phyloP scores from a whole-genome alignment of 2,888 invertebrate genomes.

The Macaria notata region DNA sequence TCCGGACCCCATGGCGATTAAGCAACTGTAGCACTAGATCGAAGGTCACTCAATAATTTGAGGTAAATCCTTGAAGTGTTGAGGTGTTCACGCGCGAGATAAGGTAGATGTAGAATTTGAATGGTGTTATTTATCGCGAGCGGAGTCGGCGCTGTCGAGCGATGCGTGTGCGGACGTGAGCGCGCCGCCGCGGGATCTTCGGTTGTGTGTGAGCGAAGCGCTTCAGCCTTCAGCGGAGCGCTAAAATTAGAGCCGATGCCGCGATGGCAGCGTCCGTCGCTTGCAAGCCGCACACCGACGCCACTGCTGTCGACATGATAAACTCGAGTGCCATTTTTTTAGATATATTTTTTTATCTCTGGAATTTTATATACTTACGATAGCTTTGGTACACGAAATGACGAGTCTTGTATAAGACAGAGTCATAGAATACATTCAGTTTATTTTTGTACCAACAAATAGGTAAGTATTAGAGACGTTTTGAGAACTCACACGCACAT shows the following conservation, averaged over 20 bases:
- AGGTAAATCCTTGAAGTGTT: background rate
- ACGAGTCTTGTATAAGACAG: no score
- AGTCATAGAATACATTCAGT: no score
- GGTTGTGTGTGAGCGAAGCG: slow-evolving; percentile 40
- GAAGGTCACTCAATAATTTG: slow-evolving; percentile 5
- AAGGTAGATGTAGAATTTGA: background rate
- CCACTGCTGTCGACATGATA: slow-evolving; percentile 20
- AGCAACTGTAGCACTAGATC: slow-evolving; percentile 33
- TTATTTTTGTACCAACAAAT: no score
- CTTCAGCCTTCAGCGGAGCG: slow-evolving; percentile 23
- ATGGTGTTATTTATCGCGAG: slow-evolving; percentile 1
- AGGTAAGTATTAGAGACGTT: no score
- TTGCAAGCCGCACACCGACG: slow-evolving; percentile 10
- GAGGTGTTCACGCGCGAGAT: slow-evolving; percentile 2
- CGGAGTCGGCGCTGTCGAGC: slow-evolving; percentile 16
- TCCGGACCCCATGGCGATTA: slow-evolving; percentile 59
- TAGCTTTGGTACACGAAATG: slow-evolving; percentile 1
- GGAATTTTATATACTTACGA: slow-evolving; percentile 26
- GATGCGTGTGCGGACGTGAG: slow-evolving; percentile 51
- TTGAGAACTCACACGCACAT: no score
- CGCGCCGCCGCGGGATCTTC: slow-evolving; percentile 50
- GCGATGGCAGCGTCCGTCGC: slow-evolving; percentile 47
- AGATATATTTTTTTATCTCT: slow-evolving; percentile 23
- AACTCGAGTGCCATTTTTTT: slow-evolving; percentile 30
- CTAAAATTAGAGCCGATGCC: slow-evolving; percentile 60